Percentiles rank a stretch among this genome's conserved stretches.
phyloP scores from a whole-genome alignment of 2,113 vertebrate species.

The Anseranas semipalmata region DNA sequence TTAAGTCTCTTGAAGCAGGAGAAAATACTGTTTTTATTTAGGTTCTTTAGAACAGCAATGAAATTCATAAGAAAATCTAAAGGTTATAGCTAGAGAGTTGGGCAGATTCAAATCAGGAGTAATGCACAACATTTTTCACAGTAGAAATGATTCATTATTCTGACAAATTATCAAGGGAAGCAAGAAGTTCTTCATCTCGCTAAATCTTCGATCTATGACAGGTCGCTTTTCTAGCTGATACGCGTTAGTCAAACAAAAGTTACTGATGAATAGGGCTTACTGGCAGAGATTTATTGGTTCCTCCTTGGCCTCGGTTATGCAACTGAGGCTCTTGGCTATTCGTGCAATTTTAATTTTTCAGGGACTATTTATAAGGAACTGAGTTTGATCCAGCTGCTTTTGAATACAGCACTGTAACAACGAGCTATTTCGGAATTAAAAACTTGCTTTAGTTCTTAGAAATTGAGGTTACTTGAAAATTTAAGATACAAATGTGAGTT shows the following conservation, averaged over 20 bases:
- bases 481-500: neutral
- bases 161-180: constrained; percentile 30
- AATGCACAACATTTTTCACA: constrained; percentile 9
- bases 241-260: constrained; percentile 49
- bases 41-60: neutral
- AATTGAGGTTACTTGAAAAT: neutral
- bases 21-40: neutral
- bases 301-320: constrained; percentile 47
- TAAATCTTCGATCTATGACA: constrained; percentile 25
- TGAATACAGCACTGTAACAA: neutral
- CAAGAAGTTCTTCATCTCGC: constrained; percentile 25
- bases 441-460: neutral
- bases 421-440: neutral
- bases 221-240: constrained; percentile 52
- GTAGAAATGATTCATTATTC: constrained; percentile 45
- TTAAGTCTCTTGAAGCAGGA: neutral
- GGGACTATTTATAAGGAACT: neutral
- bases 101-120: neutral
- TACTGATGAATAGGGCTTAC: constrained; percentile 46
- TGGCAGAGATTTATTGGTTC: constrained; percentile 47
- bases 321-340: constrained; percentile 32
- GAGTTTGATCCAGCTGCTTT: neutral
- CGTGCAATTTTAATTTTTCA: constrained; percentile 31
- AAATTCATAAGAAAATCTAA: neutral
- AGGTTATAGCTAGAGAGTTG: neutral